Conservation (phyloP, 2,113 vertebrate genomes). For the Zonotrichia leucophrys region DNA sequence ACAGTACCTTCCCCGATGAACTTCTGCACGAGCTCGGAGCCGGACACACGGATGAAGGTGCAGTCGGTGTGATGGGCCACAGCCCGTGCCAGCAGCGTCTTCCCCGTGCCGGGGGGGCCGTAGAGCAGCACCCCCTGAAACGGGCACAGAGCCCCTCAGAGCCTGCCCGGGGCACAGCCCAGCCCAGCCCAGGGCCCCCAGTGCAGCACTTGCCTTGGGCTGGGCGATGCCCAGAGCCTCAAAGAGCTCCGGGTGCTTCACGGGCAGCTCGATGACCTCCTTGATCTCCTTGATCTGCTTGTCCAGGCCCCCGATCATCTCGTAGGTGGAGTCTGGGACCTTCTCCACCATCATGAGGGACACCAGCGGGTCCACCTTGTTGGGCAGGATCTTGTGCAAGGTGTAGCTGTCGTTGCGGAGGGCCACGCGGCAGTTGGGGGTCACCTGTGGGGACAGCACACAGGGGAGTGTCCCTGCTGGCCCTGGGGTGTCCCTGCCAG, state of each 20-base stretch:
- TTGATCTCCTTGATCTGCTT: conserved; percentile 99
- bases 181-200: not conserved
- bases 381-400: conserved; percentile 96
- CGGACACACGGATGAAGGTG: conserved; percentile 98
- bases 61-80: conserved; percentile 98
- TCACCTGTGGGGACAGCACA: conserved; percentile 77
- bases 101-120: conserved; percentile 95
- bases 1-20: conserved; percentile 94
- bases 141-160: not conserved
- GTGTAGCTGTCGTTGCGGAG: conserved; percentile 98
- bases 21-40: conserved; percentile 97
- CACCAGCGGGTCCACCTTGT: conserved; percentile 96
- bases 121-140: conserved; percentile 92
- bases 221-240: conserved; percentile 97
- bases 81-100: conserved; percentile 93
- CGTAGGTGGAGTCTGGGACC: conserved; percentile 96
- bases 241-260: conserved; percentile 97
- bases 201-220: conserved; percentile 81
- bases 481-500: no score
- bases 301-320: conserved; percentile 98
- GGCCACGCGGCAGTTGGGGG: conserved; percentile 95
- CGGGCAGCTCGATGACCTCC: conserved; percentile 96
- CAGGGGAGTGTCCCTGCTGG: not conserved
- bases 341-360: conserved; percentile 99
- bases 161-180: not conserved